Evolutionary conservation across 2,797 vertebrate genomes (phyloP).

Genomic region (Acropternis orthonyx): DNA sequence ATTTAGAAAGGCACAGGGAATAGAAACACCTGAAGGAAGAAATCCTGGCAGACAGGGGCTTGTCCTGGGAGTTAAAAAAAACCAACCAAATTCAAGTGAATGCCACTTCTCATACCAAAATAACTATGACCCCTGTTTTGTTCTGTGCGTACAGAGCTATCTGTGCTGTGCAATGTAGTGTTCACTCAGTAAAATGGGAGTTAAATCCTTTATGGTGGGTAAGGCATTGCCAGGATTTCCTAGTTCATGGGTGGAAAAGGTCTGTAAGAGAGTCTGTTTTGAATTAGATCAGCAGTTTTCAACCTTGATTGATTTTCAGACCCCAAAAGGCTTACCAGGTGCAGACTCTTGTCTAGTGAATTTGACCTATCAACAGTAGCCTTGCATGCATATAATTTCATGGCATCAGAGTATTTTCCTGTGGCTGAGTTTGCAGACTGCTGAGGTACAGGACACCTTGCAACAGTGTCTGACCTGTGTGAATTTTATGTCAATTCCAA

Average conservation of each 20-base stretch:
- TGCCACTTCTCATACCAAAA: not conserved
- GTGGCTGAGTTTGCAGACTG: not conserved
- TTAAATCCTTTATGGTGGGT: not conserved
- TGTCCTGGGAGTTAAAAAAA: not conserved
- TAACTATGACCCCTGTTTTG: not conserved
- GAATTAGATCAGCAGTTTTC: constrained; percentile 39
- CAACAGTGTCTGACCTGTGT: not conserved
- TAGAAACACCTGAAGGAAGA: not conserved
- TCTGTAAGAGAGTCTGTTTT: constrained; percentile 8
- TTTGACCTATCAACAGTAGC: not conserved
- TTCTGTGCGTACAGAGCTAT: not conserved
- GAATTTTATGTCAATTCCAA: not conserved
- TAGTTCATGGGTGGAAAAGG: constrained; percentile 30
- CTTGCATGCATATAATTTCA: not conserved
- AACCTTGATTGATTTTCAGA: not conserved
- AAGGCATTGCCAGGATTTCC: not conserved
- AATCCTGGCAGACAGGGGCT: not conserved
- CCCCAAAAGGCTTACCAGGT: constrained; percentile 29
- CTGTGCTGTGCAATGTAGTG: not conserved
- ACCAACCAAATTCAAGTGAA: not conserved
- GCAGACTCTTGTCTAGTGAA: not conserved
- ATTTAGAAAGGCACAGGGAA: not conserved
- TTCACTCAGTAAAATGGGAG: not conserved
- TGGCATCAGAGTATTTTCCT: not conserved
- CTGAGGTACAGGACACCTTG: not conserved